Conservation (phyloP, 2,888 invertebrate genomes). For the Epirrita christyi region DNA sequence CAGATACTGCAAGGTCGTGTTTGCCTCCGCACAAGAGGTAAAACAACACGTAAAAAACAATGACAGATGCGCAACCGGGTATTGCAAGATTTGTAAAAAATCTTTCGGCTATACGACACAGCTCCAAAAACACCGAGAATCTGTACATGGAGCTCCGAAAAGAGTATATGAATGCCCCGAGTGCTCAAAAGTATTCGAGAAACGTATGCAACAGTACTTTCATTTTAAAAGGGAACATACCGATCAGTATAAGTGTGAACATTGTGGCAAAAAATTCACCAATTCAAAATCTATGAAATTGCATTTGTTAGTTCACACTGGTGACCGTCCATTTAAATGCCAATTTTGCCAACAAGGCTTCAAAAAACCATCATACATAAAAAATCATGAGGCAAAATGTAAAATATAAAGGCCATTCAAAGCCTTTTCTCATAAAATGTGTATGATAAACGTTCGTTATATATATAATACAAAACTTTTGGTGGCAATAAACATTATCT, state of each 20-base stretch:
- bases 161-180: constrained; percentile 14
- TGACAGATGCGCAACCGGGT: background rate
- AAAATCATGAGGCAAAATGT: constrained; percentile 8
- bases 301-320: constrained; percentile 15
- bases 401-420: constrained; percentile 7
- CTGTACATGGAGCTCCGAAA: constrained; percentile 16
- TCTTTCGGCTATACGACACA: constrained; percentile 1
- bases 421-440: too few relatives aligned
- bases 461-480: too few relatives aligned
- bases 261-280: constrained; percentile 1
- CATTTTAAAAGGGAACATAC: constrained; percentile 21
- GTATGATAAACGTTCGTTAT: too few relatives aligned
- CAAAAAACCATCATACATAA: background rate
- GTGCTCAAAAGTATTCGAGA: constrained; percentile 12
- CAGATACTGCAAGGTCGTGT: constrained; percentile 11
- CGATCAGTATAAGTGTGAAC: constrained; percentile 11
- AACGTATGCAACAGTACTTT: constrained; percentile 16
- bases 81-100: constrained; percentile 17
- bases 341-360: constrained; percentile 3
- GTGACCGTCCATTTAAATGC: constrained; percentile 12
- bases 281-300: background rate
- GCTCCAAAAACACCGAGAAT: constrained; percentile 14
- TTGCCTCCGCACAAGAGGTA: background rate
- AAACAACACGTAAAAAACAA: constrained; percentile 6
- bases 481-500: too few relatives aligned